A percentile compares a stretch with the other conserved stretches of the same genome.
Conservation (phyloP, 2,113 vertebrate genomes). For the pig (Sus scrofa) region DNA sequence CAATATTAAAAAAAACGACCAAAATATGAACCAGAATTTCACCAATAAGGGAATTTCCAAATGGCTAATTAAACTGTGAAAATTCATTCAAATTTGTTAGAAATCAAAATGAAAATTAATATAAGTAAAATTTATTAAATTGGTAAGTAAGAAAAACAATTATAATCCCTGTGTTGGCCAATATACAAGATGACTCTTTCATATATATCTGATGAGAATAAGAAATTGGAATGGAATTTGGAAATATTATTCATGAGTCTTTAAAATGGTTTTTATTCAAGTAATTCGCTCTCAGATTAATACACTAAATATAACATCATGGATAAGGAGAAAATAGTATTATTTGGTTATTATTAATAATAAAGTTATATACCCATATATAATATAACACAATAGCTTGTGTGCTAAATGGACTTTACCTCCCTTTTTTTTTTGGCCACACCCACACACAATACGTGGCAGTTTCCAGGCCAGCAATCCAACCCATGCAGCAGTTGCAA, state of each 20-base stretch:
- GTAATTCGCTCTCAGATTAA: too few species aligned
- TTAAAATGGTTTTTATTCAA: too few species aligned
- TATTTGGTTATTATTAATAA: background rate
- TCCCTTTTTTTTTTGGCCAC: background rate
- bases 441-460: background rate
- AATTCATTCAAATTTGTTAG: background rate
- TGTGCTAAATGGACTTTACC: background rate
- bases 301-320: too few species aligned
- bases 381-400: background rate
- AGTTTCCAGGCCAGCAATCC: background rate
- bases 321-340: too few species aligned
- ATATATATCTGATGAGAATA: too few species aligned
- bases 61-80: background rate
- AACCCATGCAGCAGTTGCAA: background rate
- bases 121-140: slow-evolving; percentile 15
- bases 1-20: background rate
- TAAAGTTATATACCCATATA: background rate
- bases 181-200: too few species aligned
- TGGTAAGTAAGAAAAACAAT: background rate
- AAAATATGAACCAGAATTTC: background rate
- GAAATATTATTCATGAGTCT: too few species aligned
- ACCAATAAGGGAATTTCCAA: background rate
- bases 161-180: too few species aligned
- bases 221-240: too few species aligned
- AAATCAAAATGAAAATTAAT: background rate